These are phyloP conservation scores for Syrista parreyssii DNA, from an alignment of 2,888 invertebrate species.

Conservation along the genomic window DNA sequence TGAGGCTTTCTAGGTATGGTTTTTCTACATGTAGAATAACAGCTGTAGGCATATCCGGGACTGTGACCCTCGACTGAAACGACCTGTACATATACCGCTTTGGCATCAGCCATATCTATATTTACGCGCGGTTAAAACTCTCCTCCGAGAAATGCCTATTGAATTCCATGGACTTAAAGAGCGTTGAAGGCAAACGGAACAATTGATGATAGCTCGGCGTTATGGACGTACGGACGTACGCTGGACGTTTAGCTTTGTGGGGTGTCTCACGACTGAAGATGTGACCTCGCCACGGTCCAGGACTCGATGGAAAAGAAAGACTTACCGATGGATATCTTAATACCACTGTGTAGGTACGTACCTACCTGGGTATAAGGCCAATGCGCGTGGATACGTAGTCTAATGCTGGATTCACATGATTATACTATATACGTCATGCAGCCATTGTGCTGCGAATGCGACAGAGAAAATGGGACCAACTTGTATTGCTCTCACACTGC, in stretches of 20 bases:
- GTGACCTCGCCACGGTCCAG: constrained; percentile 43
- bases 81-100: background rate
- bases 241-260: constrained; percentile 35
- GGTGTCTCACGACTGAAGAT: constrained; percentile 48
- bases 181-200: constrained; percentile 37
- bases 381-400: background rate
- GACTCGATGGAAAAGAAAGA: constrained; percentile 37
- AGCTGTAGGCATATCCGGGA: background rate
- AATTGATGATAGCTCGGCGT: constrained; percentile 56
- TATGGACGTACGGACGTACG: constrained; percentile 34
- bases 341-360: constrained; percentile 31
- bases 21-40: background rate
- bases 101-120: constrained; percentile 16
- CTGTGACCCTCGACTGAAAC: background rate
- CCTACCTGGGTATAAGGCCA: constrained; percentile 22
- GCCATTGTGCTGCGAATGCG: constrained; percentile 17
- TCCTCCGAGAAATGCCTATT: constrained; percentile 48
- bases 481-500: background rate
- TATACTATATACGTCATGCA: constrained; percentile 15
- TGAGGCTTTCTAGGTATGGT: background rate
- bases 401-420: constrained; percentile 3
- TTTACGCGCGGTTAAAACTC: constrained; percentile 34
- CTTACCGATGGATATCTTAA: constrained; percentile 50
- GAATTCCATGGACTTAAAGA: constrained; percentile 45
- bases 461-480: background rate